Base-by-base conservation (phyloP, 1,140 invertebrate genomes). In the Pemphigus obesinymphae region DNA sequence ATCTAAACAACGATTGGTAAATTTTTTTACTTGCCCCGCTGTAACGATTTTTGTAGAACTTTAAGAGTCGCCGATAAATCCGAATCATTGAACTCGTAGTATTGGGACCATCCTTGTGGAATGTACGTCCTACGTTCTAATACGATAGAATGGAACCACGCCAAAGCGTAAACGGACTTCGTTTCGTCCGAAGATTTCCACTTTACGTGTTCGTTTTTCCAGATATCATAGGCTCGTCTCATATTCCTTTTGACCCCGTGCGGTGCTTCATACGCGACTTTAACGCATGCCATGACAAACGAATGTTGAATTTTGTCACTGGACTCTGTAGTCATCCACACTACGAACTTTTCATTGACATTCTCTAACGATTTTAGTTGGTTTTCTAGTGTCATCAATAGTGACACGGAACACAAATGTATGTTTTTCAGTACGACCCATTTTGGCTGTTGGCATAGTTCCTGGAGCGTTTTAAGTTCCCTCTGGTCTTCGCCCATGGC, bases 401-500 rank as follows among this genome's bases (percentile, higher is more conserved):
- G 96, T 43, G 90, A 89, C 0, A 92, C 91, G 17, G 95, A 93
- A n/a, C 76, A 53, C 17, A 98, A 88, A 86, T 98, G 96, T 0
- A 97, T 88, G 87, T 98, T 98, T 87, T 96, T 97, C 43, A 97
- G 86, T 66, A 93, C 91, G 5, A 96, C 85, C 94, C 95, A 96
- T 87, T 80, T 87, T 86, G 23, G 89, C 85, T 84, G 89, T 66
- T 20, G 26, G 26, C 76, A 63, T 3, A 61, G 40, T 48, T 82
- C 40, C 6, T 68, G n/a, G 43, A 86, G 82, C 13, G 78, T 20
- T 82, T 89, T 55, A 13, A 80, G n/a, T 29, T 80, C 76, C 2
- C 5, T 26, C 1, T 29, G 76, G 55, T 80, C 92, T 93, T 87
- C 94, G 92, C 58, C 93, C 93, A 94, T 89, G 17, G 93, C 92